Evolutionary conservation across 2,888 invertebrate species (phyloP), one percentile per base, ranked within the genome.

Genomic region (Diogma glabrata): DNA sequence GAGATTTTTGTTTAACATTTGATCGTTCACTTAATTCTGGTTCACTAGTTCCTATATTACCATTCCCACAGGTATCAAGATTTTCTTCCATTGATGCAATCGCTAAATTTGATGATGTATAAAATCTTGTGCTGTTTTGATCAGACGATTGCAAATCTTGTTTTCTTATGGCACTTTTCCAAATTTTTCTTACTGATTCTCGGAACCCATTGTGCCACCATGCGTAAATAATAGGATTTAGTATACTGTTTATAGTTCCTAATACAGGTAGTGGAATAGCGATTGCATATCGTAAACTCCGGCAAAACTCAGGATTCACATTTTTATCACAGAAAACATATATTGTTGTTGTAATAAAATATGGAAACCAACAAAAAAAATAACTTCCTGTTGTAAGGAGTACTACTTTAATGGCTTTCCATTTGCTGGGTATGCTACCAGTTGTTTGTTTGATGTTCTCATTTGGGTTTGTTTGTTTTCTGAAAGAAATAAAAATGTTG

Each of bases 151-250:
- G n/a, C n/a, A n/a, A n/a, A n/a, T n/a, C n/a, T n/a, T n/a, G n/a
- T n/a, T n/a, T n/a, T 9, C 22, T n/a, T 8, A 20, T 22, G 3
- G 8, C 14, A 22, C 22, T 22, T 14, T 4, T 5, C 12, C 43
- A 43, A 4, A 61, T 58, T 48, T 57, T 57, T 28, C 53, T 58
- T 1, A 59, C 51, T 0, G 61, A 57, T 43, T 60, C 58, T 58
- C 80, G 70, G 58, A 81, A 82, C 0, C 81, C 80, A 62, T 77
- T 79, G 61, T 82, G 81, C 81, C 81, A 82, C 81, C 81, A 82
- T 0, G 80, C 81, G 59, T 81, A 82, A 56, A 82, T 80, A 20
- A 82, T 62, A 1, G 82, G 82, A 61, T 81, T 81, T 1, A 81
- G 59, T 45, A 81, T 61, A 57, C 79, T 79, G 58, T 81, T 81